These are phyloP conservation scores for Cyanistes caeruleus DNA, from an alignment of 2,113 vertebrate genomes.

Conservation along the genomic window DNA sequence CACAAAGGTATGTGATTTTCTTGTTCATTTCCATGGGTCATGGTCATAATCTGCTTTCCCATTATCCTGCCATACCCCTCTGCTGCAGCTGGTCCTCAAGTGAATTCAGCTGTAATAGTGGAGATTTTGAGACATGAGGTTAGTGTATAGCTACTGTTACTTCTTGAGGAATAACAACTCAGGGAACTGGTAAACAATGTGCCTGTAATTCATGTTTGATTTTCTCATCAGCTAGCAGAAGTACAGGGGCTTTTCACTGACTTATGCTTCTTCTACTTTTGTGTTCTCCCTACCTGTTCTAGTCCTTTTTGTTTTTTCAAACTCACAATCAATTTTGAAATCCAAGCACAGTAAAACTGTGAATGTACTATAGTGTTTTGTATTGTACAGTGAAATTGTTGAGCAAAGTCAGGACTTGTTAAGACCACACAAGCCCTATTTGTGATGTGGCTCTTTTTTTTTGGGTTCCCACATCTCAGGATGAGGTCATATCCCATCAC, in stretches of 20 bases:
- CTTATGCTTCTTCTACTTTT: not conserved
- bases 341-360: not conserved
- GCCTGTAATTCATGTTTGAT: not conserved
- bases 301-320: not conserved
- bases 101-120: not conserved
- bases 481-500: not conserved
- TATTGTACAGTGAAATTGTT: not conserved
- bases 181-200: not conserved
- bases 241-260: not conserved
- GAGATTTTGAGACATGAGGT: not conserved
- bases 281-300: not conserved
- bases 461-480: not conserved
- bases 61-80: not conserved
- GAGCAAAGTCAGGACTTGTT: not conserved
- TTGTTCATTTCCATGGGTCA: not conserved
- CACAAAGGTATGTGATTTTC: constrained; percentile 82
- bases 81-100: not conserved
- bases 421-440: fast-evolving
- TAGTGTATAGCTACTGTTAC: not conserved
- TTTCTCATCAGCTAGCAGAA: not conserved
- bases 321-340: not conserved
- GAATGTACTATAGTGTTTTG: fast-evolving
- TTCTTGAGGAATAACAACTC: not conserved
- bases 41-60: not conserved
- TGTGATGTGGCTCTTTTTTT: not conserved